A percentile compares a stretch with the other conserved stretches of the same genome.
Conservation (phyloP, 2,888 invertebrate genomes). For the Campopleginae sp. region DNA sequence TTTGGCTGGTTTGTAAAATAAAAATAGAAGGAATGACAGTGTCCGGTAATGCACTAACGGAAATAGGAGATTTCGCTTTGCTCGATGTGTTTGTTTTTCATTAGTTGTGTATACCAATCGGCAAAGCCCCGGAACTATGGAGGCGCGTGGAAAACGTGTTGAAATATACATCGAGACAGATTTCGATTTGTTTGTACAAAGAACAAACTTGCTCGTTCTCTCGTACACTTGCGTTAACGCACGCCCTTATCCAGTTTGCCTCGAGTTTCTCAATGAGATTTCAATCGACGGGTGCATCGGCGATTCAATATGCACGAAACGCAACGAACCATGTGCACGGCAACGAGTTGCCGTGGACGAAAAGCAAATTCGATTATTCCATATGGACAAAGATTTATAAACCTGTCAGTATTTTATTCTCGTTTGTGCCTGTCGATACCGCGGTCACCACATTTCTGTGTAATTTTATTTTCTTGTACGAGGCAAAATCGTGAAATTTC, state of each 20-base stretch:
- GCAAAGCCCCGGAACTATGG: slow-evolving; percentile 17
- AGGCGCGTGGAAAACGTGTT: slow-evolving; percentile 48
- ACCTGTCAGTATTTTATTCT: slow-evolving; percentile 4
- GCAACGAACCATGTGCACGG: slow-evolving; percentile 19
- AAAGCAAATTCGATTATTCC: slow-evolving; percentile 56
- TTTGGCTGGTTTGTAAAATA: not conserved
- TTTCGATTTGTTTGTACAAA: slow-evolving; percentile 20
- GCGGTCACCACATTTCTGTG: not conserved
- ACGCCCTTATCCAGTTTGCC: slow-evolving; percentile 34
- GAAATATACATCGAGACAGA: slow-evolving; percentile 9
- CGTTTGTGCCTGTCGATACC: slow-evolving; percentile 15
- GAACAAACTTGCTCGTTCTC: not conserved
- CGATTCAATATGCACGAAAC: slow-evolving; percentile 20
- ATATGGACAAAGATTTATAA: slow-evolving; percentile 54
- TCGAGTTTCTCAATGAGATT: slow-evolving; percentile 44
- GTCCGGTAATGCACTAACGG: not conserved
- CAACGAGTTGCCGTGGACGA: slow-evolving; percentile 9
- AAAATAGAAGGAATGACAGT: not conserved
- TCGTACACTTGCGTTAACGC: slow-evolving; percentile 43
- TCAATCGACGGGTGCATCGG: slow-evolving; percentile 44
- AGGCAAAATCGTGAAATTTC: not conserved
- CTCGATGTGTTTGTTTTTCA: slow-evolving; percentile 60
- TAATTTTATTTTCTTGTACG: not conserved
- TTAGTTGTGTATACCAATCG: slow-evolving; percentile 47
- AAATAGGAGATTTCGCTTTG: slow-evolving; percentile 8